Evolutionary conservation across 2,888 invertebrate genomes (phyloP).

Genomic region (Chrysolina americana): DNA sequence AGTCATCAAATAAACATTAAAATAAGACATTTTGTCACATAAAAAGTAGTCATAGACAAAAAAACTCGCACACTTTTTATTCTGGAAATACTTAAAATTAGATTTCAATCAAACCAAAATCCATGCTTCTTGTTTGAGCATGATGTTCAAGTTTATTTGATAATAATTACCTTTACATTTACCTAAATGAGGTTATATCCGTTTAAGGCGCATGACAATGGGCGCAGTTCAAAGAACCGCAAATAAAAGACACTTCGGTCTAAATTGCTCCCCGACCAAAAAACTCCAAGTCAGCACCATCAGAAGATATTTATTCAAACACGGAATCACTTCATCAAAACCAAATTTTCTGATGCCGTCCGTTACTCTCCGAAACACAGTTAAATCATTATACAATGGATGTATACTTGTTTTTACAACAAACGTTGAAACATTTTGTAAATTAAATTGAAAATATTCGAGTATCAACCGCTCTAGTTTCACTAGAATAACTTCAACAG

Average conservation of each 20-base stretch:
- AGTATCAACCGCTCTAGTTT: neutral
- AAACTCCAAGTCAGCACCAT: neutral
- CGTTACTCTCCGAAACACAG: neutral
- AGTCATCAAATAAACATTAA: no score
- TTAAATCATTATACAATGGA: neutral
- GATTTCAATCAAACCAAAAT: neutral
- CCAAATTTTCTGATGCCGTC: no score
- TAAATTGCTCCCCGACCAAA: neutral
- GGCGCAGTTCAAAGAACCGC: neutral
- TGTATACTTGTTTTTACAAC: no score
- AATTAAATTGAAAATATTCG: no score
- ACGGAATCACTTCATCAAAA: no score
- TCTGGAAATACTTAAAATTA: neutral
- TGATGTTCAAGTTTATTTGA: neutral
- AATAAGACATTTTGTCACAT: neutral
- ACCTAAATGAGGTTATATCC: constrained; percentile 14
- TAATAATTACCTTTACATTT: constrained; percentile 5
- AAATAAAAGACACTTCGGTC: neutral
- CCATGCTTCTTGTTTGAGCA: constrained; percentile 5
- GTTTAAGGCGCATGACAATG: constrained; percentile 19
- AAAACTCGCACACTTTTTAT: neutral
- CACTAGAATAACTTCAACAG: neutral
- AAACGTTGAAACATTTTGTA: no score
- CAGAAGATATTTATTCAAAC: neutral
- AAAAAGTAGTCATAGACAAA: neutral